Conservation (phyloP, 2,888 invertebrate species). For the Diadromus collaris region DNA sequence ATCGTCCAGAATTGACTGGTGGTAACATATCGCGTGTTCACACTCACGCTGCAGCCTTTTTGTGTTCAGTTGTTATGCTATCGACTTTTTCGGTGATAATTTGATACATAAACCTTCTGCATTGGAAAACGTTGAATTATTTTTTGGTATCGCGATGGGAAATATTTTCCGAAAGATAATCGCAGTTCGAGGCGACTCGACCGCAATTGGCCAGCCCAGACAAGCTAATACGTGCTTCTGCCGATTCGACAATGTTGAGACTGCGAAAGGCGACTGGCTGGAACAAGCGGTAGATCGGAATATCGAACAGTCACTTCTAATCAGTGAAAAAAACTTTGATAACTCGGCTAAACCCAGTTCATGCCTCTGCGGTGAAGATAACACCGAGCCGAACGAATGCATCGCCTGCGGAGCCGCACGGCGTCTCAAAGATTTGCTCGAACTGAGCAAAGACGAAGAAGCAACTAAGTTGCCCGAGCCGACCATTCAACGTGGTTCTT, state of each 20-base stretch:
- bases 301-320: background rate
- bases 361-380: conserved; percentile 41
- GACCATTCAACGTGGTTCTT: background rate
- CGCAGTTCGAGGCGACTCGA: background rate
- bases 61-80: too few species aligned
- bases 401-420: conserved; percentile 26
- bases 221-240: conserved; percentile 2
- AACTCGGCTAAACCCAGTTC: background rate
- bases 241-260: background rate
- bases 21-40: too few species aligned
- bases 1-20: too few species aligned
- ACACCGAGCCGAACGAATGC: background rate
- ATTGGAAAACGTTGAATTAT: conserved; percentile 20
- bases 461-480: background rate
- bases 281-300: conserved; percentile 7
- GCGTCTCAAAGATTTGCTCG: conserved; percentile 45
- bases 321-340: conserved; percentile 7
- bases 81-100: background rate
- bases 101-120: background rate
- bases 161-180: conserved; percentile 32
- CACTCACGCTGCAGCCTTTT: too few species aligned
- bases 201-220: background rate
- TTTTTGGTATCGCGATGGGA: conserved; percentile 39
- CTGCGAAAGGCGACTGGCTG: background rate
- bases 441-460: conserved; percentile 31